phyloP scores from a whole-genome alignment of 2,888 invertebrate genomes.

The Bruchidius siliquastri region DNA sequence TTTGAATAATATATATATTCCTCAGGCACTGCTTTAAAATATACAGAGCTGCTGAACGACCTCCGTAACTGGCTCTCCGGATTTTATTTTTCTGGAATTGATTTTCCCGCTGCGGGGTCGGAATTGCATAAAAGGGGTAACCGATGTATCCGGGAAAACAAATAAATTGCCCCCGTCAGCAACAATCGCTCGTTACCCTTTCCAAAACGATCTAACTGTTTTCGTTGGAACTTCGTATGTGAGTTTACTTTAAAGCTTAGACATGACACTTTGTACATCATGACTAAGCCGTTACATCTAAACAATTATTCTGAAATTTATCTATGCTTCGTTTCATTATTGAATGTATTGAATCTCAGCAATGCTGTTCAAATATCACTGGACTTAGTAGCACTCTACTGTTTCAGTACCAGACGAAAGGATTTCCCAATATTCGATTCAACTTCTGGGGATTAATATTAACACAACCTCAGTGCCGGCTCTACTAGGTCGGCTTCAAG shows the following conservation, averaged over 20 bases:
- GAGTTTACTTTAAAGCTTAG: background rate
- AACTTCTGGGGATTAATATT: too few species aligned
- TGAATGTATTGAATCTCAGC: too few species aligned
- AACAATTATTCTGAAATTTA: too few species aligned
- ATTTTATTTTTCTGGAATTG: background rate
- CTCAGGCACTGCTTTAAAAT: background rate
- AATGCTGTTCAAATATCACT: too few species aligned
- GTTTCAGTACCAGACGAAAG: too few species aligned
- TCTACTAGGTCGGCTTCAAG: too few species aligned
- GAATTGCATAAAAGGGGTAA: background rate
- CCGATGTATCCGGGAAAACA: background rate
- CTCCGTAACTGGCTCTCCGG: background rate
- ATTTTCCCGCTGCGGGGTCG: background rate
- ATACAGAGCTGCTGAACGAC: background rate
- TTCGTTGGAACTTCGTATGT: background rate
- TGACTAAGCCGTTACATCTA: too few species aligned
- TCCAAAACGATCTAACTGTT: background rate
- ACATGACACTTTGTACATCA: background rate
- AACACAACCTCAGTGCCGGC: too few species aligned
- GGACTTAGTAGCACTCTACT: too few species aligned
- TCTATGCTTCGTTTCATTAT: too few species aligned
- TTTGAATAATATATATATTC: background rate
- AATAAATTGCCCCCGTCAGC: background rate
- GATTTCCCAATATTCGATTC: too few species aligned
- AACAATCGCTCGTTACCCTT: background rate